Evolutionary conservation across 2,888 invertebrate genomes (phyloP), one percentile per base, ranked within the genome.

Genomic region (Agrotis segetum): DNA sequence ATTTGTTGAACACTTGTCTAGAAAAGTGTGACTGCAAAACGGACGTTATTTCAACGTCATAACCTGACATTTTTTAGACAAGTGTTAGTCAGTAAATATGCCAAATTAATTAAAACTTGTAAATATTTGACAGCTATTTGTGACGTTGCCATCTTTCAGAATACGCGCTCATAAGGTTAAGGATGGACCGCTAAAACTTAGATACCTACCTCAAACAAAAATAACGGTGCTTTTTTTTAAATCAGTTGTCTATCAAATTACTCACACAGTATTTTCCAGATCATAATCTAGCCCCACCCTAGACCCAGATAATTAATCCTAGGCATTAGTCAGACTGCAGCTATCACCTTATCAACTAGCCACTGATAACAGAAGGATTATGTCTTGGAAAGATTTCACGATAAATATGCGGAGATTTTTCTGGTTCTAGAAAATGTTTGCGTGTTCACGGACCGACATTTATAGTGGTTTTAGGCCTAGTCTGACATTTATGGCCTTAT

Each of bases 221-320:
- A 2, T 24, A 24, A 24, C 2, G 2, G 24, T 24, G 2, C 24
- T 2, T 24, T 24, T 24, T 24, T 24, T 24, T 24, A 24, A 49
- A 21, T 53, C 24, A 19, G 47, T 49, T 49, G 21, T 69, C 13
- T 17, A 24, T 56, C 13, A 44, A 5, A 73, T 34, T 66, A 55
- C 50, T 65, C 63, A 78, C 29, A 60, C 2, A 24, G 11, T 50
- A 19, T 40, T 61, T 61, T 40, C n/a, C 53, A 56, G 53, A 11
- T 24, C 19, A 7, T 53, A 73, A 79, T 83, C 70, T 73, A 66
- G 60, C n/a, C 60, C 61, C 70, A 82, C 67, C 74, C 67, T 82
- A 86, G 86, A 84, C 86, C 82, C 47, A 82, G 17, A 70, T 84
- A 21, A 40, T n/a, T 78, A 85, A 85, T 83, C 73, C 71, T 49